Evolutionary conservation across 2,797 vertebrate species (phyloP).

Genomic region (Poecilia picta): DNA sequence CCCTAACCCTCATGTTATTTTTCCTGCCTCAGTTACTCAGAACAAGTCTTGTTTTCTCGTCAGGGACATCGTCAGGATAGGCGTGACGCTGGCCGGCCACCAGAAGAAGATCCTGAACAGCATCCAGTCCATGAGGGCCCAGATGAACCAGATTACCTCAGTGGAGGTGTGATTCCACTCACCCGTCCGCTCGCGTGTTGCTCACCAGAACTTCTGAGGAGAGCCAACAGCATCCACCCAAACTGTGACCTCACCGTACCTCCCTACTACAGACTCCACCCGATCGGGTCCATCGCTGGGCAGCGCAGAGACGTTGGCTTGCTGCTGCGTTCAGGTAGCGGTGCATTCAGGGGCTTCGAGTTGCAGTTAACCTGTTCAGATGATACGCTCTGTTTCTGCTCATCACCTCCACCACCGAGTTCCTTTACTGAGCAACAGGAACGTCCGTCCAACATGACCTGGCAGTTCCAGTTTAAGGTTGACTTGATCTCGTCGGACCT

Average conservation of each 20-base stretch:
- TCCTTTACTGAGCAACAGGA: neutral
- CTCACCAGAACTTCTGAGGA: constrained; percentile 27
- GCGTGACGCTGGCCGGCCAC: constrained; percentile 93
- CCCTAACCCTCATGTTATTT: neutral
- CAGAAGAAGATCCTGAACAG: constrained; percentile 99
- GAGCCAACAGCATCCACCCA: constrained; percentile 31
- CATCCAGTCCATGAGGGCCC: constrained; percentile 96
- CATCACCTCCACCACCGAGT: neutral
- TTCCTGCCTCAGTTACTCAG: neutral
- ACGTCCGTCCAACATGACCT: neutral
- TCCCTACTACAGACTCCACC: neutral
- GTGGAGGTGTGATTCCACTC: constrained; percentile 90
- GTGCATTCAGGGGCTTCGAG: constrained; percentile 20
- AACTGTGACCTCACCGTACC: constrained; percentile 28
- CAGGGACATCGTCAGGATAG: constrained; percentile 93
- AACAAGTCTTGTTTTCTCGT: constrained; percentile 8
- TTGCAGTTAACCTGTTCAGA: constrained; percentile 4
- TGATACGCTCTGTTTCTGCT: neutral
- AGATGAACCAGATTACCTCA: constrained; percentile 98
- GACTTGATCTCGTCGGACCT: neutral
- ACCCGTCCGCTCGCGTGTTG: constrained; percentile 17
- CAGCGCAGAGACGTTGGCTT: constrained; percentile 32
- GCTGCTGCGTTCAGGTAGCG: constrained; percentile 41
- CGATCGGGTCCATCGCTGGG: constrained; percentile 17
- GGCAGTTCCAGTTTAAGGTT: neutral